Base-by-base conservation (phyloP, 2,797 vertebrate species). In the Gymnoscopelus microlampas region DNA sequence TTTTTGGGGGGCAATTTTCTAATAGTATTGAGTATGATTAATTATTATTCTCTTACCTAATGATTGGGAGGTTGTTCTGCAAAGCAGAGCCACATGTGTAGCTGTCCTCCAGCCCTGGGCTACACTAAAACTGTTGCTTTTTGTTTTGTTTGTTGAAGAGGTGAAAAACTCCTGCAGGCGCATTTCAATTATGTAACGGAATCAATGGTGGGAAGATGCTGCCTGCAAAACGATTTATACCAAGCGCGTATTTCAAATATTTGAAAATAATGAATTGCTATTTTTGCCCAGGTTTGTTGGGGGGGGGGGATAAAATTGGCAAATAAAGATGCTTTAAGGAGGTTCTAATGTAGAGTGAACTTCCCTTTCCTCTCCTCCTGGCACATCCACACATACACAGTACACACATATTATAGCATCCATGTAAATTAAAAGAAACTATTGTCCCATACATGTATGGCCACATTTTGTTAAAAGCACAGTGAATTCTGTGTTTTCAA, bases 401-500 rank as follows among this genome's bases (percentile, higher is more conserved):
- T 44, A 44, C 39, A 44, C 7, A 44, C 39, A 44, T 1, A 32
- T 39, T 39, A 44, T 44, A 44, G 9, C 68, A 63, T 84, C 68
- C 60, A 51, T 76, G 15, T 78, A 55, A 57, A 10, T 2, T 49
- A 5, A 35, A 7, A 4, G 4, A 4, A 32, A 32, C 0, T 32
- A 5, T 32, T 19, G 19, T 19, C 1, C 19, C 19, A 19, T 32
- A 3, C 29, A 32, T 32, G 29, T 32, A 32, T 32, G 29, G 3
- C 29, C 29, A 32, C 29, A 32, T 19, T 19, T 19, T 3, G 7
- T 10, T 78, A 54, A 83, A 87, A 86, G 81, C 78, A 76, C 78
- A 26, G 4, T 60, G 79, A 79, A 81, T 81, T 82, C 63, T 73
- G 77, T 82, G 87, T 81, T 86, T 87, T 85, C 71, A 80, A 83